Evolutionary conservation across 2,113 vertebrate genomes (phyloP), one percentile per base, ranked within the genome.

Genomic region (Cichladusa arquata): DNA sequence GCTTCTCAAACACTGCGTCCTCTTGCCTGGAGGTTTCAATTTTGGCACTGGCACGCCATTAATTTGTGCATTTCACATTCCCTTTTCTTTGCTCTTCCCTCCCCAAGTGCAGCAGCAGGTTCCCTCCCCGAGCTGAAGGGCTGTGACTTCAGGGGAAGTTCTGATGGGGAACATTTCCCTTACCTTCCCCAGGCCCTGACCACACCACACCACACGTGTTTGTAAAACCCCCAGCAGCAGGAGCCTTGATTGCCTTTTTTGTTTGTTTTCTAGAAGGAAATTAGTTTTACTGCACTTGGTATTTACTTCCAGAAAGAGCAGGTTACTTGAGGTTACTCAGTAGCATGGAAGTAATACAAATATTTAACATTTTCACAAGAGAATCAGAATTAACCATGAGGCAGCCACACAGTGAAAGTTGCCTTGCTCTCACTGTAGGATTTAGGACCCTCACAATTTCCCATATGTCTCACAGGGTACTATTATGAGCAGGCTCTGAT

Each of bases 191-290:
- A 54, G 11, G 57, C 58, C n/a, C 53, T 11, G 20, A 36, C 24
- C 4, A 3, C 48, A 72, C 13, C 70, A 29, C 2, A 1, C 36
- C n/a, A n/a, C n/a, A n/a, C 0, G 9, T 4, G 3, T 16, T 6
- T 34, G 57, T 31, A 70, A 88, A 93, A 50, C 33, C 66, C 71
- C 38, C 25, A 25, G n/a, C 26, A 42, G 24, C 22, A 47, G 5
- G 19, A 9, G 14, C 45, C 62, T 65, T 8, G 3, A n/a, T 8
- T 65, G 77, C 19, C 54, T 69, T 22, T 69, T 65, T 8, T 64
- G 33, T 66, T 80, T 53, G 34, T 72, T 44, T 62, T 79, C 31
- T 56, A 29, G 16, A 88, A 82, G 61, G 31, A 51, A 78, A 73
- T 38, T 19, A 3, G 33, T 77, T 80, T 89, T 38, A 70, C 34